Conservation (phyloP, 2,113 vertebrate genomes). For the Polyodon spathula region DNA sequence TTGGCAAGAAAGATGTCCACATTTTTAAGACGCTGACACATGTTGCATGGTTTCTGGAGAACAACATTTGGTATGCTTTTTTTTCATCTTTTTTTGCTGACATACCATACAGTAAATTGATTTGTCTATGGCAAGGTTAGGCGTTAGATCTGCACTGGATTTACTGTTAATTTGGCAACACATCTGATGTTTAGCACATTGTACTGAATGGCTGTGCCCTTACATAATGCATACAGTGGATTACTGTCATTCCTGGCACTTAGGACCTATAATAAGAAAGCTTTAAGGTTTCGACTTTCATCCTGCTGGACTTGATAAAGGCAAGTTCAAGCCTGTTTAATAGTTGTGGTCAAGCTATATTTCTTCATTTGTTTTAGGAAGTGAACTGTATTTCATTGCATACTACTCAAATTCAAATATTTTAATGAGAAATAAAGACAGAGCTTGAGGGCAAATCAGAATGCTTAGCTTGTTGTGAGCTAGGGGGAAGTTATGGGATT, state of each 20-base stretch:
- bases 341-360: slow-evolving; percentile 14
- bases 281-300: slow-evolving; percentile 22
- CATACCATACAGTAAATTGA: background rate
- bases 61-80: no score
- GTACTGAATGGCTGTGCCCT: slow-evolving; percentile 44
- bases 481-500: background rate
- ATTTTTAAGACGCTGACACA: slow-evolving; percentile 12
- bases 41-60: slow-evolving; percentile 10
- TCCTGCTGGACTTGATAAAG: slow-evolving; percentile 22
- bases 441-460: no score
- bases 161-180: slow-evolving; percentile 26
- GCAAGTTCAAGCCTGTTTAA: no score
- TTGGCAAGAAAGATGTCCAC: slow-evolving; percentile 4
- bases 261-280: slow-evolving; percentile 27
- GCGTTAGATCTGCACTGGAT: slow-evolving; percentile 24
- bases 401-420: no score
- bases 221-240: slow-evolving; percentile 33
- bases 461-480: background rate
- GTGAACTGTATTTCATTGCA: no score
- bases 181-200: slow-evolving; percentile 43
- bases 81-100: no score
- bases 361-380: no score
- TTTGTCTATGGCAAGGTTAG: background rate
- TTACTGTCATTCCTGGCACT: slow-evolving; percentile 30
- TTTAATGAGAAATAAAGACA: no score